Evolutionary conservation across 2,888 invertebrate genomes (phyloP).

Genomic region (Erpobdella octoculata): DNA sequence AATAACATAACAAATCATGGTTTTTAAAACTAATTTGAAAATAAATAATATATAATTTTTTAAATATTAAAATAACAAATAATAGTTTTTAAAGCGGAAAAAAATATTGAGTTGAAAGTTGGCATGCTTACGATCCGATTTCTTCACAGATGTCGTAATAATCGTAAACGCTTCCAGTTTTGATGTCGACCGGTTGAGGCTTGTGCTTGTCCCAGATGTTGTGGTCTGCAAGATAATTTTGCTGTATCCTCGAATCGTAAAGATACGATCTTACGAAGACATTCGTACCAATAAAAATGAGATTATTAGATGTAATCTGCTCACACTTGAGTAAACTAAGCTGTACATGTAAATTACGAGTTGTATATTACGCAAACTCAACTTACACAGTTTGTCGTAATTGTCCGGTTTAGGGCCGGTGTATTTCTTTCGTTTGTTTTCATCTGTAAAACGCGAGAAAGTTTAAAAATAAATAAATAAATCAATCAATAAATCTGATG

Average conservation of each 20-base stretch:
- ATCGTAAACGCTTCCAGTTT: slow-evolving; percentile 87
- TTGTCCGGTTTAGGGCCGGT: slow-evolving; percentile 76
- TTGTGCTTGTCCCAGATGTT: slow-evolving; percentile 95
- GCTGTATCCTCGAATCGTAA: not conserved
- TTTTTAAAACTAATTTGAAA: too few species aligned
- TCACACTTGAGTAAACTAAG: too few species aligned
- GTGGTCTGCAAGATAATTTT: slow-evolving; percentile 61
- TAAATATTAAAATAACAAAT: not conserved
- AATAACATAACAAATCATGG: not conserved
- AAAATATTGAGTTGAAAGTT: not conserved
- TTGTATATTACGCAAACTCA: too few species aligned
- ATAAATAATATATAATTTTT: not conserved
- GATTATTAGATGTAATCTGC: too few species aligned
- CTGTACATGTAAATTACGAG: too few species aligned
- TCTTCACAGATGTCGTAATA: slow-evolving; percentile 97
- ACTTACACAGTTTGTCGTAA: slow-evolving; percentile 81
- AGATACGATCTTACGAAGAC: not conserved
- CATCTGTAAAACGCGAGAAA: not conserved
- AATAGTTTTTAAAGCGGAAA: not conserved
- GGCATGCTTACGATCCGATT: slow-evolving; percentile 63
- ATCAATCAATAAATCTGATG: too few species aligned
- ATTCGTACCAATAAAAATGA: too few species aligned
- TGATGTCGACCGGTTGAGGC: slow-evolving; percentile 93
- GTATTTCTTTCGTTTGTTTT: slow-evolving; percentile 76
- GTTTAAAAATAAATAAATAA: not conserved